Evolutionary conservation across 2,888 invertebrate genomes (phyloP), one percentile per base, ranked within the genome.

Genomic region (Caenorhabditis sp.): DNA sequence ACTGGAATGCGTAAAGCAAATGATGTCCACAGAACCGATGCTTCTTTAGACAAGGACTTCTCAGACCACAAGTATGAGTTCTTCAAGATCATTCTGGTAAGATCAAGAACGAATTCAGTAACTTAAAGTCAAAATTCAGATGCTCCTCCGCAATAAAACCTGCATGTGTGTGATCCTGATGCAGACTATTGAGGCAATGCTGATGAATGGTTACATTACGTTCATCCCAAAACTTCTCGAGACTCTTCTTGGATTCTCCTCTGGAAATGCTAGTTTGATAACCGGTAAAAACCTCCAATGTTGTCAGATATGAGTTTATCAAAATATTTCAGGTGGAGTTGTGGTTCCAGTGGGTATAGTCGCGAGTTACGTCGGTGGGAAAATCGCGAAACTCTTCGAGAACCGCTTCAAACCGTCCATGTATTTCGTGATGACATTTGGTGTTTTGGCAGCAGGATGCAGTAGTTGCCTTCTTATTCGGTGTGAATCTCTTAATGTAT

Each of bases 211-310:
- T 10, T 87, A 89, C 73, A 87, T 89, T 44, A 89, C 89, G 2
- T 90, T 90, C 75, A 82, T 90, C 22, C 90, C 90, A 10, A 90
- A 90, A 79, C 74, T 89, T 16, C 59, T 90, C 56, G 89, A 90
- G 51, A 89, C 86, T 10, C 75, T 89, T 28, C 90, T 90, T 51
- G 86, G 86, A 7, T 85, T 87, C 44, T 85, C 88, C 24, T 77
- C 87, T 4, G 83, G 86, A 26, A 51, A 54, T 19, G 79, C 90
- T 2, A 85, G 89, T 49, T 80, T 84, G 7, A 69, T 88, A 3
- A 89, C 88, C n/a, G 89, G 89, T 87, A 56, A 38, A 38, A 6
- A 7, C 38, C 12, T 35, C 5, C 31, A 35, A 35, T 6, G 5
- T 35, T 2, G 14, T 6, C 14, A 58, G 28, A 3, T 28, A 24